These are phyloP conservation scores for Etheostoma cragini DNA, from an alignment of 2,113 vertebrate genomes.

Conservation along the genomic window DNA sequence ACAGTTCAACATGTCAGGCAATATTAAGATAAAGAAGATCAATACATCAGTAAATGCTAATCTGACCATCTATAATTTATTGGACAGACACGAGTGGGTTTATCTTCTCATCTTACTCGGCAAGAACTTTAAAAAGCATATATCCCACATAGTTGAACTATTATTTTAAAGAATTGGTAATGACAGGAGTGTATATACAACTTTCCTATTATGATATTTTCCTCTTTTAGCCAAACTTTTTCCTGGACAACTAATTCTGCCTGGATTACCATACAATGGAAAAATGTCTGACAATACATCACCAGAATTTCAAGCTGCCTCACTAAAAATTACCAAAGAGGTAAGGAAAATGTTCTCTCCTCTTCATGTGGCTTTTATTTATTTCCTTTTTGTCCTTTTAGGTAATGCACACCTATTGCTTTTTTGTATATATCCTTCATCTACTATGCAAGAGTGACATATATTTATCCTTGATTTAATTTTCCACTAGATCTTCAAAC, in stretches of 20 bases:
- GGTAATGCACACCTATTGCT: neutral
- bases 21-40: too few relatives aligned
- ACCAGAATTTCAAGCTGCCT: accelerated
- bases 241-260: constrained; percentile 11
- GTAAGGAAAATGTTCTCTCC: constrained; percentile 36
- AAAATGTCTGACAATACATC: accelerated
- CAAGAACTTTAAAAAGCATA: neutral
- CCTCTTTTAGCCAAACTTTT: constrained; percentile 69
- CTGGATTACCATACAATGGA: accelerated
- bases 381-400: neutral
- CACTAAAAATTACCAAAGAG: accelerated
- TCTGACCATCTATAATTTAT: neutral
- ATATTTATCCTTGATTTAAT: neutral
- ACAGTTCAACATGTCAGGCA: too few relatives aligned
- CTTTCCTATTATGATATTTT: constrained; percentile 9
- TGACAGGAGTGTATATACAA: neutral
- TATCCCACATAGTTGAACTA: neutral
- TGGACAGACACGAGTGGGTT: neutral
- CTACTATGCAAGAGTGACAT: neutral
- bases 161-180: neutral
- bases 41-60: neutral
- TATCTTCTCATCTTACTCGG: neutral
- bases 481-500: too few relatives aligned
- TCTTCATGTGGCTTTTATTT: neutral
- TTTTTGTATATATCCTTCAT: neutral